Evolutionary conservation across 2,113 vertebrate species (phyloP).

Genomic region (Egretta garzetta): DNA sequence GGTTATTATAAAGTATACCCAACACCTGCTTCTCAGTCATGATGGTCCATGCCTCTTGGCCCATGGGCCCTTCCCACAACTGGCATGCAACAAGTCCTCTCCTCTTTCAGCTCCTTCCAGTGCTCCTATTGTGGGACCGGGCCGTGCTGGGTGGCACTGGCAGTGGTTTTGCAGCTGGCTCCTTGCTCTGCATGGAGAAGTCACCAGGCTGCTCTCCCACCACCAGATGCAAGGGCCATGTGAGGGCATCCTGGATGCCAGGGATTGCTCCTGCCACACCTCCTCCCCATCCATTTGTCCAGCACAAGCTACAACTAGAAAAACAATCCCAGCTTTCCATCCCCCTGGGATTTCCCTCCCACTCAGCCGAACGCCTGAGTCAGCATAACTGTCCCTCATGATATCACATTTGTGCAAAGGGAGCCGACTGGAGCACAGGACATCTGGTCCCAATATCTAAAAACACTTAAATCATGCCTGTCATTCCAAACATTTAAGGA

Average conservation of each 20-base stretch:
- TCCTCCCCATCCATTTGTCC: background rate
- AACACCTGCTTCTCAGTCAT: background rate
- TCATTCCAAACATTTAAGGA: constrained; percentile 61
- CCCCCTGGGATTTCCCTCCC: constrained; percentile 34
- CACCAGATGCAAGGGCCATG: background rate
- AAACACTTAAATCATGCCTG: constrained; percentile 62
- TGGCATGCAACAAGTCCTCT: background rate
- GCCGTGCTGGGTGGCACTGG: background rate
- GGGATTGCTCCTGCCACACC: background rate
- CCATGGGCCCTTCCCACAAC: fast-evolving
- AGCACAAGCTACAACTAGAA: background rate
- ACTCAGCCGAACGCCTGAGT: background rate
- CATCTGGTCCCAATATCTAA: constrained; percentile 66
- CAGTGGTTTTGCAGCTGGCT: background rate
- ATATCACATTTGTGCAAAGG: constrained; percentile 26
- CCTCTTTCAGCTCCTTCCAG: background rate
- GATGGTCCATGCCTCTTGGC: background rate
- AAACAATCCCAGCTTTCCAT: background rate
- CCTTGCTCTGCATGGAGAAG: background rate
- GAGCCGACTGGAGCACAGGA: background rate
- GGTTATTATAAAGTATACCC: background rate
- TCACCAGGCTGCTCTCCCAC: fast-evolving
- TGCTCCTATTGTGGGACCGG: fast-evolving
- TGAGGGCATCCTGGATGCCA: background rate
- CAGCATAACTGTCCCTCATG: constrained; percentile 26